Evolutionary conservation across 53 echinoderm and acorn worm genomes (phyloP).

Genomic region (Luidia sarsii): DNA sequence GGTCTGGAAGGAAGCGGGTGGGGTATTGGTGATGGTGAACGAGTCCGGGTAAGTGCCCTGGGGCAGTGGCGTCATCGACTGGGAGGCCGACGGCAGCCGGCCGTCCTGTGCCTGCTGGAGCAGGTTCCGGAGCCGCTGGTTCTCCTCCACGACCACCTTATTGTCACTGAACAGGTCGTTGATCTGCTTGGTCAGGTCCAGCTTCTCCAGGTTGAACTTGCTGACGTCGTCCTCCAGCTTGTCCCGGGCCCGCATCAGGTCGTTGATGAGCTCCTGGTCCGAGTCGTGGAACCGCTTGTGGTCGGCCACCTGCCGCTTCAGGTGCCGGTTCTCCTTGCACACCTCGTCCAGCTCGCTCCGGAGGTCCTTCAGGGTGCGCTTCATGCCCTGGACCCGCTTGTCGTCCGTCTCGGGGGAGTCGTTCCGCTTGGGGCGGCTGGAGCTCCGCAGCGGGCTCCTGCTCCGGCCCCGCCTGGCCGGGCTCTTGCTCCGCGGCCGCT

Average conservation of each 20-base stretch:
- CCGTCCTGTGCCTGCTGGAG: slow-evolving; percentile 23
- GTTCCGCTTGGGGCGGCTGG: background rate
- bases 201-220: background rate
- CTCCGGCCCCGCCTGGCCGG: background rate
- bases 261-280: slow-evolving; percentile 46
- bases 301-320: slow-evolving; percentile 26
- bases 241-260: slow-evolving; percentile 33
- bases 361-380: slow-evolving; percentile 15
- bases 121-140: slow-evolving; percentile 32
- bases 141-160: slow-evolving; percentile 46
- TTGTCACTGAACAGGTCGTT: slow-evolving; percentile 40
- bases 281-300: slow-evolving; percentile 35
- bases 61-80: background rate
- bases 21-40: slow-evolving; percentile 12
- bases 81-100: background rate
- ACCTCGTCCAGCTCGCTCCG: slow-evolving; percentile 15
- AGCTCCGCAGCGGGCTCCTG: background rate
- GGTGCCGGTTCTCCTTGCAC: slow-evolving; percentile 24
- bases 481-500: background rate
- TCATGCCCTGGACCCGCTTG: slow-evolving; percentile 19
- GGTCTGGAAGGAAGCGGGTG: background rate
- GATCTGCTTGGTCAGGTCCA: slow-evolving; percentile 30
- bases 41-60: slow-evolving; percentile 3
- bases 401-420: slow-evolving; percentile 5
- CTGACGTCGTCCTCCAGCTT: slow-evolving; percentile 41